These are phyloP conservation scores for Archips xylosteana DNA, from an alignment of 2,888 invertebrate species.

Conservation along the genomic window DNA sequence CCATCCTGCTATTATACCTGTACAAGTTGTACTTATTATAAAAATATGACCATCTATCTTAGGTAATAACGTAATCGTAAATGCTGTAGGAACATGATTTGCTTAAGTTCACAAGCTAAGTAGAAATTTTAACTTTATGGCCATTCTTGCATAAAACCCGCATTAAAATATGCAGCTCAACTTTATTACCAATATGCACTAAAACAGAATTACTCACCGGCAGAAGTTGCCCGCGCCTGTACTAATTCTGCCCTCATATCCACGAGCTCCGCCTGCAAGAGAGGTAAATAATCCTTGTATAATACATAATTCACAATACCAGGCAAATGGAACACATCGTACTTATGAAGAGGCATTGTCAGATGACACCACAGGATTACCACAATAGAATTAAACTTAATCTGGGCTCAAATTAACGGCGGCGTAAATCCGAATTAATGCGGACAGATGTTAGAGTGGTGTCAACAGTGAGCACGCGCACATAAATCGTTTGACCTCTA, in stretches of 20 bases:
- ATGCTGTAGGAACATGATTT: constrained; percentile 48
- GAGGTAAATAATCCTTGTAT: constrained; percentile 51
- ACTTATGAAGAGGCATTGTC: constrained; percentile 57
- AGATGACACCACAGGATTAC: constrained; percentile 64
- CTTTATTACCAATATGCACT: constrained; percentile 24
- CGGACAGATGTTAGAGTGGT: constrained; percentile 58
- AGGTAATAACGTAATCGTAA: background rate
- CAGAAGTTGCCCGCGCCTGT: constrained; percentile 86
- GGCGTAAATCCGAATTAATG: constrained; percentile 74
- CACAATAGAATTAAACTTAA: constrained; percentile 71
- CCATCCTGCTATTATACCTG: no score
- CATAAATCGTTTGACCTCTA: constrained; percentile 75
- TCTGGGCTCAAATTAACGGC: constrained; percentile 60
- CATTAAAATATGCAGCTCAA: constrained; percentile 10
- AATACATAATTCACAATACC: constrained; percentile 15
- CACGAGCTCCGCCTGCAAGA: constrained; percentile 90
- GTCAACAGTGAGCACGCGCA: constrained; percentile 55
- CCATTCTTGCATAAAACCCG: constrained; percentile 13
- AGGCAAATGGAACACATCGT: constrained; percentile 36
- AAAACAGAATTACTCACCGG: constrained; percentile 58
- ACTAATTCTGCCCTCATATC: constrained; percentile 91
- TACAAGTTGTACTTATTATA: no score
- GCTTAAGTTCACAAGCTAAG: constrained; percentile 10
- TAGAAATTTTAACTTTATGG: background rate
- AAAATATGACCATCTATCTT: background rate